Base-by-base conservation (phyloP, 2,888 invertebrate genomes). In the Corbicula japonica region DNA sequence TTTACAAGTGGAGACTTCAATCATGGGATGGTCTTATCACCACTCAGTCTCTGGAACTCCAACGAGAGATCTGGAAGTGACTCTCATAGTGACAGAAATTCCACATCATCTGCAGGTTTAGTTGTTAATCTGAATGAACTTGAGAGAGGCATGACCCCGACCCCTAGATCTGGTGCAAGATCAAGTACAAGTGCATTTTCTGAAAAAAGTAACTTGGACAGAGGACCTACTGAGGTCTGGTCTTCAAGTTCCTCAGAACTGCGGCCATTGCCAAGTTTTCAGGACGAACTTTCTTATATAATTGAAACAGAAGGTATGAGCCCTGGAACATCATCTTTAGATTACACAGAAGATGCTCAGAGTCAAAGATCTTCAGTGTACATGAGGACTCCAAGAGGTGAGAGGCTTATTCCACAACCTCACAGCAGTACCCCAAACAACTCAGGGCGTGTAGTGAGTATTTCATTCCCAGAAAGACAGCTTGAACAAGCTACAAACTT, bases 11-110 rank as follows among this genome's bases (percentile, higher is more conserved):
- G 56, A 30, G 77, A 81, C 23, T 38, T 70, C 12, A 62, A 72
- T 15, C 48, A 66, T 32, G 66, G 65, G 48, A 80, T 89, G 80
- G 80, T 78, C 26, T 75, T 82, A 38, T 87, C 88, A 21, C 88
- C 89, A 34, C 61, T 89, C 23, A 86, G 85, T 76, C 66, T 87
- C 0, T 87, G 88, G 86, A 88, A 85, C 60, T 83, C 87, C 8
- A 86, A 83, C 12, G 87, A 88, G n/a, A 72, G 75, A 44, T 48
- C 69, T 15, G 74, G 66, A 15, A 74, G 76, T 75, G 80, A 77
- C 23, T 75, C 69, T 30, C 74, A 56, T 1, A 69, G 70, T 80
- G 83, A 78, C 35, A 38, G 34, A 23, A 75, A 78, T 50, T 78
- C 78, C 18, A 58, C 80, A 26, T 77, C 83, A 6, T 83, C 83